Evolutionary conservation across 2,797 vertebrate genomes (phyloP), one percentile per base, ranked within the genome.

Genomic region (Lutjanus argentimaculatus): DNA sequence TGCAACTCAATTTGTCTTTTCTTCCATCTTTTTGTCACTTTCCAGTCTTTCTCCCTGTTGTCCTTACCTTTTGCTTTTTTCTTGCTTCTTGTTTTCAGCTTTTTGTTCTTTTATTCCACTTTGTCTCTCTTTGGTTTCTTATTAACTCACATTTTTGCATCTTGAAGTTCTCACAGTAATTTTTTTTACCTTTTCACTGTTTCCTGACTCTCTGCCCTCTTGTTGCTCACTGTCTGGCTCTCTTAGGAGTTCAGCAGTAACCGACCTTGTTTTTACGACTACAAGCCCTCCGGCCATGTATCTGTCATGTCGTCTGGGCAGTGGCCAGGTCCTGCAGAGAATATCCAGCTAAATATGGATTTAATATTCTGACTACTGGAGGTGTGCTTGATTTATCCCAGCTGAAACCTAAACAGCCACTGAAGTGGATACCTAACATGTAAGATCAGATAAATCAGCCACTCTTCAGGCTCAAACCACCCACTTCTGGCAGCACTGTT

Each of bases 301-400:
- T 75, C 80, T 51, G 74, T 86, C 84, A 6, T 2, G 63, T 55
- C 7, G 5, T 69, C 68, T 86, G 77, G 77, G 56, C 56, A 3
- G 51, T 15, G 1, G 57, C 85, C 77, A 86, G 77, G 16, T 69
- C 67, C 85, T 70, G 81, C 55, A 78, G 77, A 74, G 83, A 72
- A 67, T 62, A 77, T 83, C 52, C 85, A 63, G 43, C 80, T 88
- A 75, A 92, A 87, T 83, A 82, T 90, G 88, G 81, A 81, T 88
- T 89, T 71, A 75, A 88, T 88, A 81, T 86, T 78, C 71, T 42
- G 67, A 82, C 68, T 57, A 64, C 75, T 84, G 76, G 86, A 88
- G 82, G 79, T 79, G 79, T 14, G 15, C 19, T 73, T 89, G 90
- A 91, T 91, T 87, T 83, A 82, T 85, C 40, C 66, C 80, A 80